phyloP scores from a whole-genome alignment of 2,113 vertebrate species.

The Pipra filicauda region DNA sequence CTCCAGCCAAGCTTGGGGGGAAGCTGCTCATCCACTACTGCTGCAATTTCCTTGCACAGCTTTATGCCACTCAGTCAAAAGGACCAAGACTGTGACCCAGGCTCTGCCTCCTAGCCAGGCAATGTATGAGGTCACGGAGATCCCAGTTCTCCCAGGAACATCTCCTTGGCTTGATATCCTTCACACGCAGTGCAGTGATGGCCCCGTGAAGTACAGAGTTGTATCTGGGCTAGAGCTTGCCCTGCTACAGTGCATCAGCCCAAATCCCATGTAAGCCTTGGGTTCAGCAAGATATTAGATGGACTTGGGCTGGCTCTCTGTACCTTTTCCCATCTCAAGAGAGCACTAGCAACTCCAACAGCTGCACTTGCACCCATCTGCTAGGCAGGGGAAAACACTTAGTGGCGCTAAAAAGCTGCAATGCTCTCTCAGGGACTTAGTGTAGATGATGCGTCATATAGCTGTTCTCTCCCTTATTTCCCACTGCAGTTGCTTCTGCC shows the following conservation, averaged over 20 bases:
- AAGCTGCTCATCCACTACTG: not conserved
- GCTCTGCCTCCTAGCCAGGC: not conserved
- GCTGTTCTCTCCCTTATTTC: not conserved
- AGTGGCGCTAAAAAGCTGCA: not conserved
- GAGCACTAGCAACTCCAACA: not conserved
- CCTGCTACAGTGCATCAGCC: not conserved
- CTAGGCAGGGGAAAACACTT: not conserved
- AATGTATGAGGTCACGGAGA: not conserved
- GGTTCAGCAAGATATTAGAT: not conserved
- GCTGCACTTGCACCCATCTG: not conserved
- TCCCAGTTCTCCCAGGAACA: not conserved
- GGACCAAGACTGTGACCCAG: not conserved
- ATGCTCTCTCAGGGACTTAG: not conserved
- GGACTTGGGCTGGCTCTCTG: not conserved
- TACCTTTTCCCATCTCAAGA: not conserved
- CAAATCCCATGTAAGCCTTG: not conserved
- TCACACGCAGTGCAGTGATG: fast-evolving
- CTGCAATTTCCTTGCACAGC: not conserved
- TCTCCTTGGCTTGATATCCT: not conserved
- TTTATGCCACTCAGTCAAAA: not conserved
- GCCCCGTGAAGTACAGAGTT: not conserved
- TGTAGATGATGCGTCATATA: not conserved
- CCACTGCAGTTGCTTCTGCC: not conserved
- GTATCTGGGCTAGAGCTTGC: not conserved
- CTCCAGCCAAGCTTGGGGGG: not conserved